A percentile compares a stretch with the other conserved stretches of the same genome.
phyloP scores from a whole-genome alignment of 2,888 invertebrate genomes.

The Drosophila algonquin region DNA sequence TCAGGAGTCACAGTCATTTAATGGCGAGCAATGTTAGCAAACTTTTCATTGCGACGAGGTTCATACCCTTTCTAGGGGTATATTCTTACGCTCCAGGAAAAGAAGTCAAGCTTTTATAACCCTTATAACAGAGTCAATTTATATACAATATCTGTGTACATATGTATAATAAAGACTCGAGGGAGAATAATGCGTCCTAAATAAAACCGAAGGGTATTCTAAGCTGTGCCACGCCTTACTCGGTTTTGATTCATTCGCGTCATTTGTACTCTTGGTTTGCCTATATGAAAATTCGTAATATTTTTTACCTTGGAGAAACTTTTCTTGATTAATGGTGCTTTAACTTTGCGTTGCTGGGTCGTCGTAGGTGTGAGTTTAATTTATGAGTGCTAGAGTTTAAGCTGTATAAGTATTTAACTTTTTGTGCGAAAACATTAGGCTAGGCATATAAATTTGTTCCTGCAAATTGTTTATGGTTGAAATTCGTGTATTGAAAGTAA shows the following conservation, averaged over 20 bases:
- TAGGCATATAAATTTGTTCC: slow-evolving; percentile 45
- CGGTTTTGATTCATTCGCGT: slow-evolving; percentile 67
- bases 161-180: not conserved
- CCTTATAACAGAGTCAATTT: not conserved
- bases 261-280: slow-evolving; percentile 61
- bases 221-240: slow-evolving; percentile 21
- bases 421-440: slow-evolving; percentile 39
- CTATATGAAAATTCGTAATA: slow-evolving; percentile 49
- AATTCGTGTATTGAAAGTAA: slow-evolving; percentile 35
- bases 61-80: slow-evolving; percentile 28
- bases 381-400: slow-evolving; percentile 25
- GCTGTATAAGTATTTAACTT: slow-evolving; percentile 41
- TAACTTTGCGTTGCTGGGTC: slow-evolving; percentile 44
- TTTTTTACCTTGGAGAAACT: slow-evolving; percentile 46
- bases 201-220: slow-evolving; percentile 21
- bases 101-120: slow-evolving; percentile 5
- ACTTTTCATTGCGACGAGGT: slow-evolving; percentile 60
- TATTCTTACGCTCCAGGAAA: not conserved
- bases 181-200: not conserved
- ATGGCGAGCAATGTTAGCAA: slow-evolving; percentile 63
- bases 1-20: slow-evolving; percentile 49
- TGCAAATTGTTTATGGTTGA: slow-evolving; percentile 34
- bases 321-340: slow-evolving; percentile 69
- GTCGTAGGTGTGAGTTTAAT: slow-evolving; percentile 41
- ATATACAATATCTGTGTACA: slow-evolving; percentile 13